These are phyloP conservation scores for Sweltsa coloradensis DNA, from an alignment of 1,140 invertebrate genomes.

Conservation along the genomic window DNA sequence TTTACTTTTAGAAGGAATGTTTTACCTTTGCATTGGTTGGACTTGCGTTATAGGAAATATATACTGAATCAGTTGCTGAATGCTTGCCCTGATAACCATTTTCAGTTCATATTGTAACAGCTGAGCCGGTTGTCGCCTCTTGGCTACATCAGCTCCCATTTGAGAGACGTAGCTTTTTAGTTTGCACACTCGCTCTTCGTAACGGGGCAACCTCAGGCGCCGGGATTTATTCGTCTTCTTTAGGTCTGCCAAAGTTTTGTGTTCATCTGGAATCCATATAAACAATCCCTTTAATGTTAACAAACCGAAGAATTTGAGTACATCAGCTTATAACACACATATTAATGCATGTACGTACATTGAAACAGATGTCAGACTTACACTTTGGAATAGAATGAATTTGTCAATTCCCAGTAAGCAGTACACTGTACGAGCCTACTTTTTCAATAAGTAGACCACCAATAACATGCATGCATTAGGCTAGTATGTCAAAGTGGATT, in stretches of 20 bases:
- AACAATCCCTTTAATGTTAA: slow-evolving; percentile 5
- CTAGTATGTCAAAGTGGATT: no score
- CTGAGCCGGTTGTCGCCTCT: slow-evolving; percentile 35
- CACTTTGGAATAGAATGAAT: no score
- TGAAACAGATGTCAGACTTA: no score
- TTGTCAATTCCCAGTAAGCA: no score
- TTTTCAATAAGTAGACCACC: no score
- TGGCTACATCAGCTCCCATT: slow-evolving; percentile 36
- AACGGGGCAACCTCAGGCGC: slow-evolving; percentile 40
- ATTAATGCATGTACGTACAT: not conserved
- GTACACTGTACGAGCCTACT: no score
- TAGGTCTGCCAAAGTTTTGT: slow-evolving; percentile 36
- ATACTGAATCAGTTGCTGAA: slow-evolving; percentile 56
- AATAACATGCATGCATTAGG: no score
- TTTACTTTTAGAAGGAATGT: not conserved
- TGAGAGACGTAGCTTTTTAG: slow-evolving; percentile 40
- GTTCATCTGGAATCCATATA: slow-evolving; percentile 26
- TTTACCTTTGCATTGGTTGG: slow-evolving; percentile 36
- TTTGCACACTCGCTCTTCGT: slow-evolving; percentile 46
- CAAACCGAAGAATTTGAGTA: not conserved
- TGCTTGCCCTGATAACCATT: slow-evolving; percentile 42
- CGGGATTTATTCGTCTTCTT: slow-evolving; percentile 41
- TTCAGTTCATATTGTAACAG: slow-evolving; percentile 43
- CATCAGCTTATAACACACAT: not conserved
- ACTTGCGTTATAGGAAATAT: slow-evolving; percentile 61